Evolutionary conservation across 37 sponge, comb jelly and placozoan species (phyloP), one percentile per base, ranked within the genome.

Genomic region (Agelas oroides): DNA sequence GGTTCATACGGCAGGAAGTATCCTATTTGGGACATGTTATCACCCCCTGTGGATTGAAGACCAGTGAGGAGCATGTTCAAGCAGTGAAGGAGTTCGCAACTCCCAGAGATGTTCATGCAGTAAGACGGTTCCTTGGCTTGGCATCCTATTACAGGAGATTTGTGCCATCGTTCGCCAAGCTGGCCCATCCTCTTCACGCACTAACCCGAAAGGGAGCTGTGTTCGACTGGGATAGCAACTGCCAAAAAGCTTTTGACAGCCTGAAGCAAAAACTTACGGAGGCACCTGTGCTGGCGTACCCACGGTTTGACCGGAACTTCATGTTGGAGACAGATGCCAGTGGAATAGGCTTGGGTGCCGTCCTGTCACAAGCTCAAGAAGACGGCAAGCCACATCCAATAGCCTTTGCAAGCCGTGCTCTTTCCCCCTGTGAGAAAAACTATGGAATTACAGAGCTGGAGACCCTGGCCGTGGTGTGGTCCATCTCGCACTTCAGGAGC

Each of bases 401-500:
- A 13, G 86, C 86, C 6, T 86, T 70, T 69, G 86, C 71, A 5
- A 86, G 86, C 53, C 65, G 86, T 5, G 67, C 78, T 31, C 71
- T 86, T 6, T 25, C 58, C 2, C 57, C 69, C 17, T 70, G 79
- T 20, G 86, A 86, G 71, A 21, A 39, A 18, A 86, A 86, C 71
- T 86, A 86, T 38, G 36, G 78, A 25, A 77, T 86, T 25, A 63
- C 86, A 1, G 86, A 86, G 25, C 71, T 86, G 14, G 86, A 86
- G 70, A 86, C 86, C 1, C 38, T 86, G n/a, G 86, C 86, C 8
- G 77, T 86, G 8, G 78, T 86, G 19, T 86, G 86, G 86, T 78
- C 86, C 13, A 30, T 86, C 31, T 30, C 59, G 1, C 79, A 77
- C 25, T 86, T 77, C 25, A 40, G 55, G 14, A 5, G 53, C 27